Base-by-base conservation (phyloP, 2,888 invertebrate genomes). In the Melinaea marsaeus region DNA sequence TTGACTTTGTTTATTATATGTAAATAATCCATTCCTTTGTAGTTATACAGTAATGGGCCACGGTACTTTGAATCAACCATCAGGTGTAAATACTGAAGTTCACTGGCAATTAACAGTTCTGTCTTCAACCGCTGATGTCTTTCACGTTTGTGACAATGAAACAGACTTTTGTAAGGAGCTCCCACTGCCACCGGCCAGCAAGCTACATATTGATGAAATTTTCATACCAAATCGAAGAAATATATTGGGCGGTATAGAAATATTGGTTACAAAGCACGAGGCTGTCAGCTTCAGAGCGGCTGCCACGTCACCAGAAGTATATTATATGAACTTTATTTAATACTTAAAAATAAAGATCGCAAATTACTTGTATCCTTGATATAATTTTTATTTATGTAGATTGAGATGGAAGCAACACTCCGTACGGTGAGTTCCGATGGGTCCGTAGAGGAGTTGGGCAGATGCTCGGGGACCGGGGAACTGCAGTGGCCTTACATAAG, bases 41-140 rank as follows among this genome's bases (percentile, higher is more conserved):
- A 89, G 89, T 0, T 90, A 86, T 67, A 85, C 86, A 6, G 80
- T 90, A 0, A 76, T 85, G 69, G 88, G 86, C 0, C 84, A 88
- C 45, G 86, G 84, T 0, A 75, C 76, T 0, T 68, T 86, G 0
- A 73, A 69, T n/a, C 73, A 80, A 5, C 62, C 72, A 0, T 4
- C 71, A 0, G 75, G 76, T 0, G 0, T 60, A 1, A 55, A 72
- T 34, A 67, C 69, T 2, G 90, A 90, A 0, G 78, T 75, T 0
- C 76, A 79, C 4, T 90, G 90, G 90, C 85, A 85, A 61, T 71
- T 90, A 0, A 85, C 86, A 0, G 75, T 90, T 0, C 75, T 90
- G 11, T 73, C 80, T 0, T 80, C 81, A 3, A 70, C 75, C 0
- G 74, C 76, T 0, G 77, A 79, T 0, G 74, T 73, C 0, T 90